Evolutionary conservation across 2,888 invertebrate species (phyloP), one percentile per base, ranked within the genome.

Genomic region (Dinocampus coccinellae): DNA sequence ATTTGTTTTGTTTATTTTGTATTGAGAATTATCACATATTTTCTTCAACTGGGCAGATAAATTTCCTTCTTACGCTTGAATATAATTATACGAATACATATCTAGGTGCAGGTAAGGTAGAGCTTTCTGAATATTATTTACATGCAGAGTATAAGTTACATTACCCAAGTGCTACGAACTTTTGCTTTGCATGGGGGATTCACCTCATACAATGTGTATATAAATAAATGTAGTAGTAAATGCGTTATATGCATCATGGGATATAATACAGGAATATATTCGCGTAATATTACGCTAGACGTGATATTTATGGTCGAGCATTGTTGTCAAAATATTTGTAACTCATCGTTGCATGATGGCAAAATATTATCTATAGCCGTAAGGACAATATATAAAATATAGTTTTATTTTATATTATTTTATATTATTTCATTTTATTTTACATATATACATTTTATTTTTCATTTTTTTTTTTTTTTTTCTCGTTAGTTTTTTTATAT

Each of bases 301-400:
- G 33, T 58, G 47, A 65, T 60, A 70, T 70, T 70, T 70, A 60
- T 64, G 65, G 42, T 16, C 33, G 29, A 34, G 34, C 58, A 74
- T 74, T 74, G 71, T 74, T 74, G 71, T 69, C 71, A 71, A 74
- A 71, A 74, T 69, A 74, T 74, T 74, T 70, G 73, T 65, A 63
- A 47, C 52, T 55, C 42, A 16, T 62, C 42, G 34, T 29, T 29
- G 20, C 24, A 42, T 34, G 29, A 65, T 66, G 64, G 64, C 34
- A 52, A 53, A 36, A 67, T 61, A 67, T 55, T 53, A 57, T 29
- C 26, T 61, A 57, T 24, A 4, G 16, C 47, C 9, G 11, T 2
- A n/a, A 7, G 20, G 16, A 33, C 7, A 58, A 11, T 16, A 60
- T n/a, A 34, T 33, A 24, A 16, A 20, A 16, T 61, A 0, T n/a